Evolutionary conservation across 1,140 invertebrate genomes (phyloP), one percentile per base, ranked within the genome.

Genomic region (Drosophila triauraria): DNA sequence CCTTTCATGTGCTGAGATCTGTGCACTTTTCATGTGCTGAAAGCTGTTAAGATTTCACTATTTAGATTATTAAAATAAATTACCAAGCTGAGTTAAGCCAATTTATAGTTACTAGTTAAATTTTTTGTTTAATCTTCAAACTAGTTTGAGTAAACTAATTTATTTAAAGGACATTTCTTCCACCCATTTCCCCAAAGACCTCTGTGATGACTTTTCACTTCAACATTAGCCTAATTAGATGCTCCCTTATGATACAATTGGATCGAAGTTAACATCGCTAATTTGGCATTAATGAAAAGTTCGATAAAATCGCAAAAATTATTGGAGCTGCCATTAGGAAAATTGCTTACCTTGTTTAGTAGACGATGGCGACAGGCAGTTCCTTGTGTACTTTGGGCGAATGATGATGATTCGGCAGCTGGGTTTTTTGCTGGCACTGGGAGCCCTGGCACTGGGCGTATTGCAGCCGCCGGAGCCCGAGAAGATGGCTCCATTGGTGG

Each of bases 211-310:
- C 12, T 23, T 38, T 4, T 7, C 30, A 53, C 17, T n/a, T 25
- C 23, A 4, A 17, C 64, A 68, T 69, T 68, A 69, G 13, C 15
- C 35, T 69, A 69, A 69, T 69, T 25, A 20, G 46, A 43, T 68
- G 15, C 5, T 10, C 12, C 7, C 20, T 5, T 3, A 25, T 4
- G 27, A 50, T 43, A 15, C n/a, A 46, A 30, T n/a, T n/a, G 13
- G 1, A 32, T 13, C 8, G 6, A 8, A 20, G n/a, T 8, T 15
- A 20, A 32, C 40, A 17, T 10, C 3, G 27, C 15, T 20, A 32
- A 27, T n/a, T 48, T 27, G 1, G 5, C 25, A 30, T 35, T 25
- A 43, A 62, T 61, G 20, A 57, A 40, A 59, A 17, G 3, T 23
- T 13, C 35, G 53, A 63, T 63, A 32, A 20, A 20, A 40, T 42